A percentile compares a stretch with the other conserved stretches of the same genome.
Conservation (phyloP, 2,888 invertebrate species). For the Galerucella calmariensis region DNA sequence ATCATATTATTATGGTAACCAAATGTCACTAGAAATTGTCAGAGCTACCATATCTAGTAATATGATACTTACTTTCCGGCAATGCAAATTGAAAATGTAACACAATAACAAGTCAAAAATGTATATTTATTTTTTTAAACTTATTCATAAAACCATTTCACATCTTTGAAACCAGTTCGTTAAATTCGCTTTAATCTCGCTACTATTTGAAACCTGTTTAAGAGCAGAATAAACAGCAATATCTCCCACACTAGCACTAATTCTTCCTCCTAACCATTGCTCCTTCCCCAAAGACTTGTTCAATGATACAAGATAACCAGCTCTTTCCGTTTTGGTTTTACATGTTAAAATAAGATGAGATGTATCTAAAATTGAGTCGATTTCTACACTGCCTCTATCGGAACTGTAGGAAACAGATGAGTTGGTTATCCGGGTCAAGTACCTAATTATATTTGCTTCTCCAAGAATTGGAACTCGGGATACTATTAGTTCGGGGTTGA, state of each 20-base stretch:
- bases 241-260: slow-evolving; percentile 73
- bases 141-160: slow-evolving; percentile 44
- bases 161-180: slow-evolving; percentile 68
- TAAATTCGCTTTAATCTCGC: slow-evolving; percentile 69
- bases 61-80: too few species aligned
- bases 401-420: slow-evolving; percentile 68
- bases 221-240: slow-evolving; percentile 77
- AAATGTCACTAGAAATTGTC: too few species aligned
- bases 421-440: slow-evolving; percentile 70
- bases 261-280: slow-evolving; percentile 66
- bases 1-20: too few species aligned
- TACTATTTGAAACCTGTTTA: slow-evolving; percentile 68
- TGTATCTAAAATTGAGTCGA: slow-evolving; percentile 75
- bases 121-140: neutral
- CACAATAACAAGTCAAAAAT: neutral
- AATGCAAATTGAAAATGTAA: too few species aligned
- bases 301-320: slow-evolving; percentile 66
- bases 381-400: slow-evolving; percentile 62
- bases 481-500: slow-evolving; percentile 70
- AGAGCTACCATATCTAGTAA: too few species aligned
- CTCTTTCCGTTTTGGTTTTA: slow-evolving; percentile 66
- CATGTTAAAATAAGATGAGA: slow-evolving; percentile 71
- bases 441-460: slow-evolving; percentile 79
- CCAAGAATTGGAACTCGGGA: slow-evolving; percentile 73
- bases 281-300: slow-evolving; percentile 69